These are phyloP conservation scores for Paramormyrops kingsleyae DNA, from an alignment of 2,113 vertebrate species.

Conservation along the genomic window DNA sequence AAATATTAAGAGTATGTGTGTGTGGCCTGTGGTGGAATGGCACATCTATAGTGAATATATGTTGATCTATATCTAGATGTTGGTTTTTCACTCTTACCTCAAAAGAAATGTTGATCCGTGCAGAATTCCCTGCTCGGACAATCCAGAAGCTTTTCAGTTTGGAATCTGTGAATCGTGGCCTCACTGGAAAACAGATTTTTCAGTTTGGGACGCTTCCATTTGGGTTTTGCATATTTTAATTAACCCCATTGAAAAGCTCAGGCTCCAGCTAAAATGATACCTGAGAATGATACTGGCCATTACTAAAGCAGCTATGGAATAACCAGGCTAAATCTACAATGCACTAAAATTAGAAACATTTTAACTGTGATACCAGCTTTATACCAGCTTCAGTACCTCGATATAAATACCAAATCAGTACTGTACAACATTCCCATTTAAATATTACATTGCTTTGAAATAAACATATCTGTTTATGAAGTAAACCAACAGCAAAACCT, in stretches of 20 bases:
- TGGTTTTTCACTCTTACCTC: slow-evolving; percentile 59
- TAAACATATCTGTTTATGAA: background rate
- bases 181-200: slow-evolving; percentile 55
- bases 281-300: background rate
- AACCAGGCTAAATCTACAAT: background rate
- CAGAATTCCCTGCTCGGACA: slow-evolving; percentile 68
- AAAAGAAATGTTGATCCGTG: slow-evolving; percentile 71
- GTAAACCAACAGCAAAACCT: background rate
- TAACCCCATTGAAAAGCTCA: background rate
- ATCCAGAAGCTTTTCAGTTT: slow-evolving; percentile 67
- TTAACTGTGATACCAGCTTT: background rate
- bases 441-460: background rate
- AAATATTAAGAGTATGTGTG: background rate
- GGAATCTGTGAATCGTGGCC: slow-evolving; percentile 68
- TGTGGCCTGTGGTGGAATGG: background rate
- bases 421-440: background rate
- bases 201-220: no score
- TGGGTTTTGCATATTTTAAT: background rate
- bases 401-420: background rate
- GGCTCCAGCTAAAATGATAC: background rate
- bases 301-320: background rate
- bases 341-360: background rate
- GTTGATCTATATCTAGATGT: background rate
- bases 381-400: background rate
- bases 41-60: background rate